A percentile compares a stretch with the other conserved stretches of the same genome.
phyloP scores from a whole-genome alignment of 2,888 invertebrate species.

The Gari tellinella region DNA sequence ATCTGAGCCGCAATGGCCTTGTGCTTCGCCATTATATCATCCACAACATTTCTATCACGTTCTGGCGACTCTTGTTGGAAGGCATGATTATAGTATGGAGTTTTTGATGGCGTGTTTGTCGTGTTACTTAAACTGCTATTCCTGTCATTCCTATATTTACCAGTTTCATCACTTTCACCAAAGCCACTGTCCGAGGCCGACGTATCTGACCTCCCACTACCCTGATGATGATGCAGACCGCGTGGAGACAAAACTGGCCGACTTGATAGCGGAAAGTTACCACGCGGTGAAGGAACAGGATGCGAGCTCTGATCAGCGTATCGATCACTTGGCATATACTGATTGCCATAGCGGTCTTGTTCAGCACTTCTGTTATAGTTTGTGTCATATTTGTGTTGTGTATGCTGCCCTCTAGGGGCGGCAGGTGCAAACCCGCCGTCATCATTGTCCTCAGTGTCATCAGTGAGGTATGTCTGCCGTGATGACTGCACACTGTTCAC shows the following conservation, averaged over 20 bases:
- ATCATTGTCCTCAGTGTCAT: constrained; percentile 33
- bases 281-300: constrained; percentile 5
- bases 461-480: constrained; percentile 44
- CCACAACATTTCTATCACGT: constrained; percentile 17
- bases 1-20: constrained; percentile 62
- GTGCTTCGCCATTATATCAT: constrained; percentile 61
- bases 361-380: constrained; percentile 25
- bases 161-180: constrained; percentile 51
- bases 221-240: constrained; percentile 60
- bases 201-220: constrained; percentile 65
- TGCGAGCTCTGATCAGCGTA: constrained; percentile 18
- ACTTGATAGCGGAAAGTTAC: constrained; percentile 3
- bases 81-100: constrained; percentile 54
- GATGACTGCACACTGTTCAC: constrained; percentile 7
- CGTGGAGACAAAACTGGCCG: constrained; percentile 36
- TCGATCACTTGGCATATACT: constrained; percentile 28
- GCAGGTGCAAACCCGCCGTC: constrained; percentile 36
- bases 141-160: constrained; percentile 13
- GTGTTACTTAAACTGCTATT: neutral
- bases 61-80: constrained; percentile 50
- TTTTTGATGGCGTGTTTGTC: constrained; percentile 10
- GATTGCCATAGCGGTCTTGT: constrained; percentile 25
- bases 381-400: constrained; percentile 29
- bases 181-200: constrained; percentile 67
- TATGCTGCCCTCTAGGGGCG: constrained; percentile 16